These are phyloP conservation scores for Hemicordylus capensis DNA, from an alignment of 2,113 vertebrate genomes.

Conservation along the genomic window DNA sequence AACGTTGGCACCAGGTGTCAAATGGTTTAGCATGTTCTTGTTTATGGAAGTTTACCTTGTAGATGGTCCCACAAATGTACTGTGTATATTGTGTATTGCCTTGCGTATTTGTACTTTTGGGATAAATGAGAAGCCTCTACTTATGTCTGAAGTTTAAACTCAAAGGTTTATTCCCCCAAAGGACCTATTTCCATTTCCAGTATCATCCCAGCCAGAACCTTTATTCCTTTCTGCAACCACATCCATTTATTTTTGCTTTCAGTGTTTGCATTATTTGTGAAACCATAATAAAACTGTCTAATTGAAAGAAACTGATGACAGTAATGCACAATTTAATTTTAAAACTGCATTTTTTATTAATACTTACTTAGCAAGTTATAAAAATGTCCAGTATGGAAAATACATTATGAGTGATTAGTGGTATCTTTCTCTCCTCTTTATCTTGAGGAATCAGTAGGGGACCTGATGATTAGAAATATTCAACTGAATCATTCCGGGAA, in stretches of 20 bases:
- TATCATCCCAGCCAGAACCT: constrained; percentile 5
- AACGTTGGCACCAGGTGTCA: no score
- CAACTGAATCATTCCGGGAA: constrained; percentile 89
- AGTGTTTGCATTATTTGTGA: constrained; percentile 56
- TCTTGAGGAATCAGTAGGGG: constrained; percentile 84
- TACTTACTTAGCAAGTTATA: constrained; percentile 61
- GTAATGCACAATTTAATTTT: constrained; percentile 63
- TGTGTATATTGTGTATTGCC: neutral
- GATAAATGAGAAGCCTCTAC: neutral
- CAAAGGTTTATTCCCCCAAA: neutral
- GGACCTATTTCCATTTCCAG: neutral
- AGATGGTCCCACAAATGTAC: neutral
- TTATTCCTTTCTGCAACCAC: constrained; percentile 42
- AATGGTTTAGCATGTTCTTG: neutral
- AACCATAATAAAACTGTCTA: constrained; percentile 62
- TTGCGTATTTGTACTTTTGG: neutral
- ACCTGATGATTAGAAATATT: constrained; percentile 92
- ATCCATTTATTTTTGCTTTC: constrained; percentile 59
- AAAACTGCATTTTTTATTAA: constrained; percentile 55
- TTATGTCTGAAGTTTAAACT: neutral
- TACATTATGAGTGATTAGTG: constrained; percentile 48
- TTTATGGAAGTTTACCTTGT: neutral
- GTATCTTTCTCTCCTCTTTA: constrained; percentile 23
- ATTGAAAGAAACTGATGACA: constrained; percentile 56
- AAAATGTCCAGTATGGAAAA: constrained; percentile 45